These are phyloP conservation scores for Girardinichthys multiradiatus DNA, from an alignment of 2,113 vertebrate genomes.

Conservation along the genomic window DNA sequence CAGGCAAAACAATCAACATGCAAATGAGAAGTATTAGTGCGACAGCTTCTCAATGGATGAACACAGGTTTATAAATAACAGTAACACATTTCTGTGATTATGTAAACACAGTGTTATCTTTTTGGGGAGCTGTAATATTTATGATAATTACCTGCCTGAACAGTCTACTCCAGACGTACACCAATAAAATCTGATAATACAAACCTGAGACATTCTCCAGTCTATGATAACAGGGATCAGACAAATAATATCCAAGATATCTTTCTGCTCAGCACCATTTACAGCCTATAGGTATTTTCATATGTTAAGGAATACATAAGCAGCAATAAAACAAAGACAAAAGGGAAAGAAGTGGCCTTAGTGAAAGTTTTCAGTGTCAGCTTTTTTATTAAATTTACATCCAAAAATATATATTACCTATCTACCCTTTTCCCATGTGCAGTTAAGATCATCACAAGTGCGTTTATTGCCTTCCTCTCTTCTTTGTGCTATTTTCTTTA, in stretches of 20 bases:
- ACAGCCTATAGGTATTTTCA: slow-evolving; percentile 23
- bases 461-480: too few relatives aligned
- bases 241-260: not conserved
- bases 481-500: not conserved
- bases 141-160: slow-evolving; percentile 2
- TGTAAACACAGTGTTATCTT: not conserved
- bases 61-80: not conserved
- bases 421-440: not conserved
- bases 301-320: slow-evolving; percentile 30
- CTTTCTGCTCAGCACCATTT: slow-evolving; percentile 4
- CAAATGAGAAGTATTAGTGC: slow-evolving; percentile 8
- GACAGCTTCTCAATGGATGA: not conserved
- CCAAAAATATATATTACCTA: not conserved
- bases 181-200: not conserved
- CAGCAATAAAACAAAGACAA: slow-evolving; percentile 38
- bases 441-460: too few relatives aligned
- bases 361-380: slow-evolving; percentile 2
- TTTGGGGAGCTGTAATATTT: not conserved
- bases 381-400: slow-evolving; percentile 55
- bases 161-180: not conserved
- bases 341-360: slow-evolving; percentile 8
- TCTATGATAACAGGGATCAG: not conserved
- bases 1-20: slow-evolving; percentile 2
- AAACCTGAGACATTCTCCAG: not conserved
- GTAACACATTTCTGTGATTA: not conserved